Base-by-base conservation (phyloP, 2,888 invertebrate species). In the Conchocele bisecta region DNA sequence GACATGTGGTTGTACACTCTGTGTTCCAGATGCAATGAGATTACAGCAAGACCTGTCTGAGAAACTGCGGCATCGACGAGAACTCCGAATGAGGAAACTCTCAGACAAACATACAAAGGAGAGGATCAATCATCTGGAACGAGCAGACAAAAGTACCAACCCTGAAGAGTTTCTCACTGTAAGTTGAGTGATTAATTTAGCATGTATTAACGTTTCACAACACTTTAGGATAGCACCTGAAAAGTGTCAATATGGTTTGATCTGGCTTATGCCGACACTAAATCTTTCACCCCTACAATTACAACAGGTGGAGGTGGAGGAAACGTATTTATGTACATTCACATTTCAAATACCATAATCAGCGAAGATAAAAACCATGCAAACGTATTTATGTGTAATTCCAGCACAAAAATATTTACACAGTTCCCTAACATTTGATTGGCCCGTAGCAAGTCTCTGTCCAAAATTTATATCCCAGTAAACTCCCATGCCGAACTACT, bases 21-120 rank as follows among this genome's bases (percentile, higher is more conserved):
- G 17, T 37, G 50, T 50, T 61, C n/a, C 61, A 86, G 86, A 85
- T 51, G 42, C 78, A 2, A 72, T 79, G 68, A 75, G 76, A 35
- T 82, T 85, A 51, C 83, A 85, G 69, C 57, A 70, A 37, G 74
- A 74, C 5, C 75, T 89, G n/a, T 84, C 84, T 5, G 87, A 88
- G 28, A 86, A 85, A 57, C 64, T 89, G 20, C 68, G 71, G 7
- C 58, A 81, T 41, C 65, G 72, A 3, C 75, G 89, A 31, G 71
- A 76, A 29, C 69, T 63, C 6, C 75, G 81, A 28, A 58, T 86
- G 71, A 68, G 60, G 22, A 76, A 85, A 59, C 65, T 89, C 33
- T 50, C 57, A 3, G 81, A 81, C 17, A 83, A 87, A 60, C 90
- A 90, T 41, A 77, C 78, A 42, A 83, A 83, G 24, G 86, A 89